phyloP scores from a whole-genome alignment of 2,113 vertebrate species.

The Pavo muticus region DNA sequence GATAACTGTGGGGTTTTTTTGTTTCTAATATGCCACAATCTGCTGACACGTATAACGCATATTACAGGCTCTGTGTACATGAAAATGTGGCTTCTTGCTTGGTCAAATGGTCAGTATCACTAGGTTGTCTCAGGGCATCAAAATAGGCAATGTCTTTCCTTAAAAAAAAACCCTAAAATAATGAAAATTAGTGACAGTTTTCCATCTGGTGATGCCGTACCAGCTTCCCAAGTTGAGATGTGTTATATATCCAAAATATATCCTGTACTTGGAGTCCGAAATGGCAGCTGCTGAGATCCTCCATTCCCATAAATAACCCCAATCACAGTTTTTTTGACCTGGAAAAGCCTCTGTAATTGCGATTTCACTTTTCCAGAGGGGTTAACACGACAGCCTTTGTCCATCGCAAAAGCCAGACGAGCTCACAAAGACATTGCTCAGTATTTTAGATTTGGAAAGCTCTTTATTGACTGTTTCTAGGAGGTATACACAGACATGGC shows the following conservation, averaged over 20 bases:
- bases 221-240: neutral
- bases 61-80: neutral
- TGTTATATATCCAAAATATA: neutral
- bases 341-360: neutral
- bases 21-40: neutral
- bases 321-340: neutral
- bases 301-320: neutral
- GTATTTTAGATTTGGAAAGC: neutral
- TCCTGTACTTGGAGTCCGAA: neutral
- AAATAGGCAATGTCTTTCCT: neutral
- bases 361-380: neutral
- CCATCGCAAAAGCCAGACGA: neutral
- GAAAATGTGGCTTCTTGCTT: neutral
- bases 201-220: neutral
- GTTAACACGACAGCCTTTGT: neutral
- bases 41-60: neutral
- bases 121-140: neutral
- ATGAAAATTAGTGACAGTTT: neutral
- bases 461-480: neutral
- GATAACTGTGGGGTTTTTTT: neutral
- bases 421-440: neutral
- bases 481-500: neutral
- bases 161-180: neutral
- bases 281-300: neutral
- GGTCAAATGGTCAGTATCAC: neutral